Evolutionary conservation across 2,888 invertebrate genomes (phyloP).

Genomic region (Oscheius onirici): DNA sequence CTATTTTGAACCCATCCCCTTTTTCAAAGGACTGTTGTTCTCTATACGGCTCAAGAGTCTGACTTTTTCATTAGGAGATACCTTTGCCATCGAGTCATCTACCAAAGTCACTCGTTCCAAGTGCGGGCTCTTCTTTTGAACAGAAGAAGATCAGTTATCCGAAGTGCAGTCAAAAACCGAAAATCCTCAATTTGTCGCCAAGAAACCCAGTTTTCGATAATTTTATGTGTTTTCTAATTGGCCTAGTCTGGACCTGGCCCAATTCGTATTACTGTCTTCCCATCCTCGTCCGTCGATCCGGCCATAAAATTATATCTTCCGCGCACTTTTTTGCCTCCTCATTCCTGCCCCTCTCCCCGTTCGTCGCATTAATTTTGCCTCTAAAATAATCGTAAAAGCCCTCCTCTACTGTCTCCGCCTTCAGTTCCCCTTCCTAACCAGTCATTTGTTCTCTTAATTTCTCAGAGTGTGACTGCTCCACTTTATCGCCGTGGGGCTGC

Average conservation of each 20-base stretch:
- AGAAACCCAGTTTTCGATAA: no score
- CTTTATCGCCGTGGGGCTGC: constrained; percentile 16
- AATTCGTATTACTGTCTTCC: constrained; percentile 34
- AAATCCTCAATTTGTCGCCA: no score
- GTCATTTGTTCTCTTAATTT: constrained; percentile 20
- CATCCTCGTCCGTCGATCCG: constrained; percentile 24
- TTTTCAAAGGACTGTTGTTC: no score
- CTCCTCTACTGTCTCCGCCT: constrained; percentile 3
- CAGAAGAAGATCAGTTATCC: no score
- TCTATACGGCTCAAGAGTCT: no score
- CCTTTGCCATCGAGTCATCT: no score
- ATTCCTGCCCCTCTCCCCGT: not conserved
- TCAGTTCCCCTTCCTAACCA: constrained; percentile 5
- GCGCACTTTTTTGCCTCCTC: constrained; percentile 20
- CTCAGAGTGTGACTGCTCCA: constrained; percentile 26
- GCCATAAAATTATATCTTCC: constrained; percentile 34
- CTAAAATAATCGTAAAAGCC: constrained; percentile 36
- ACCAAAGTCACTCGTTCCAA: no score
- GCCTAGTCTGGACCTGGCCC: constrained; percentile 1
- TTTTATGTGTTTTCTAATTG: not conserved
- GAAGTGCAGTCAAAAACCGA: no score
- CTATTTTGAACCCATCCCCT: not conserved
- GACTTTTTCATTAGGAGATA: no score
- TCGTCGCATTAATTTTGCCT: constrained; percentile 37
- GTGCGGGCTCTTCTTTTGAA: no score